Conservation (phyloP, 2,113 vertebrate species). For the Sceloporus tristichus region DNA sequence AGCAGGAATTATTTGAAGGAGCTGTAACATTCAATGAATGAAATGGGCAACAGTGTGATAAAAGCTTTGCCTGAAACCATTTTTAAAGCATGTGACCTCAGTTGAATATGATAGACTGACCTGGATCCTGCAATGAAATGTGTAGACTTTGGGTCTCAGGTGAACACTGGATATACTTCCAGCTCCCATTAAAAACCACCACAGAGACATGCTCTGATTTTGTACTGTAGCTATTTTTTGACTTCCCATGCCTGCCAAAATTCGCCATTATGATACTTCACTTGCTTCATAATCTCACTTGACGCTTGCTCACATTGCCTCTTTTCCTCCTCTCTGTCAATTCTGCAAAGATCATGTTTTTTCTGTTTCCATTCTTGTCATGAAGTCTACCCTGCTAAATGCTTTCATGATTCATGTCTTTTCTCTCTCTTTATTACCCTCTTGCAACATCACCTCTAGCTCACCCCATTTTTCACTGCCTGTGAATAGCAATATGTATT, state of each 20-base stretch:
- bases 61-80: no score
- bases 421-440: slow-evolving; percentile 46
- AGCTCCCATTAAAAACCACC: not conserved
- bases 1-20: no score
- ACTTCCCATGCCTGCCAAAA: slow-evolving; percentile 14
- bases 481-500: not conserved
- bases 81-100: not conserved
- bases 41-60: no score
- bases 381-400: slow-evolving; percentile 51
- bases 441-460: slow-evolving; percentile 44
- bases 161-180: slow-evolving; percentile 17
- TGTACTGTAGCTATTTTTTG: slow-evolving; percentile 11
- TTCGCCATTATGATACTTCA: slow-evolving; percentile 19
- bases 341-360: slow-evolving; percentile 40
- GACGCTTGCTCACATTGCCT: slow-evolving; percentile 29
- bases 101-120: not conserved
- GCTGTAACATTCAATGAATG: no score
- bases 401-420: slow-evolving; percentile 51
- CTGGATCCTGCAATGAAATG: not conserved
- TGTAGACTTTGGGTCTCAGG: slow-evolving; percentile 2
- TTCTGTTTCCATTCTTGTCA: slow-evolving; percentile 54
- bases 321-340: slow-evolving; percentile 53
- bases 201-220: not conserved
- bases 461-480: slow-evolving; percentile 46
- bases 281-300: slow-evolving; percentile 36